Conservation (phyloP, 2,888 invertebrate genomes). For the Xanthorhoe spadicearia region DNA sequence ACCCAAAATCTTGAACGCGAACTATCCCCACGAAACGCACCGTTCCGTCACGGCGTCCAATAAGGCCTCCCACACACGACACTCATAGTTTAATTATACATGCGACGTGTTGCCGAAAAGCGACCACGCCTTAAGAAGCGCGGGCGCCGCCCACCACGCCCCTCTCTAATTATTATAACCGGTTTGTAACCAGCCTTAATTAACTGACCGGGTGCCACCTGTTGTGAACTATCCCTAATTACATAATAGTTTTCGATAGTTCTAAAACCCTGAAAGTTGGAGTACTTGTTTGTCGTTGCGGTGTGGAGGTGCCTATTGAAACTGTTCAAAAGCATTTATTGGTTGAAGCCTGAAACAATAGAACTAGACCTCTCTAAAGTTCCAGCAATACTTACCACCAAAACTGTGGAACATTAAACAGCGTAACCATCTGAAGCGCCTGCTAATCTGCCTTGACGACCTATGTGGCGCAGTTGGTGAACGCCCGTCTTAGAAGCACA, state of each 20-base stretch:
- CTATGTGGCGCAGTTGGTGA: too few relatives aligned
- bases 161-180: constrained; percentile 82
- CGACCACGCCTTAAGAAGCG: constrained; percentile 62
- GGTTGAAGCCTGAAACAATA: neutral
- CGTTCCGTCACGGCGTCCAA: constrained; percentile 35
- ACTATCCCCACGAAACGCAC: constrained; percentile 18
- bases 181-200: constrained; percentile 76
- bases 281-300: constrained; percentile 14
- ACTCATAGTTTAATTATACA: constrained; percentile 62
- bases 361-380: neutral
- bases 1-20: constrained; percentile 10
- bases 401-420: neutral
- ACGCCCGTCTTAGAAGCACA: too few relatives aligned
- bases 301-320: constrained; percentile 22
- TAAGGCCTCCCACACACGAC: constrained; percentile 53
- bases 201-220: constrained; percentile 76
- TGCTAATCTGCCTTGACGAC: too few relatives aligned
- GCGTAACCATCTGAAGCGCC: too few relatives aligned
- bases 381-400: neutral
- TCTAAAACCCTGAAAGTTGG: constrained; percentile 24
- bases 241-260: constrained; percentile 49
- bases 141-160: constrained; percentile 74
- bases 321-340: neutral
- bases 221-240: constrained; percentile 64
- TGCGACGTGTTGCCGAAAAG: constrained; percentile 64